Percentiles rank a stretch among this genome's conserved stretches.
Conservation (phyloP, 2,888 invertebrate species). For the Metacarcinus magister region DNA sequence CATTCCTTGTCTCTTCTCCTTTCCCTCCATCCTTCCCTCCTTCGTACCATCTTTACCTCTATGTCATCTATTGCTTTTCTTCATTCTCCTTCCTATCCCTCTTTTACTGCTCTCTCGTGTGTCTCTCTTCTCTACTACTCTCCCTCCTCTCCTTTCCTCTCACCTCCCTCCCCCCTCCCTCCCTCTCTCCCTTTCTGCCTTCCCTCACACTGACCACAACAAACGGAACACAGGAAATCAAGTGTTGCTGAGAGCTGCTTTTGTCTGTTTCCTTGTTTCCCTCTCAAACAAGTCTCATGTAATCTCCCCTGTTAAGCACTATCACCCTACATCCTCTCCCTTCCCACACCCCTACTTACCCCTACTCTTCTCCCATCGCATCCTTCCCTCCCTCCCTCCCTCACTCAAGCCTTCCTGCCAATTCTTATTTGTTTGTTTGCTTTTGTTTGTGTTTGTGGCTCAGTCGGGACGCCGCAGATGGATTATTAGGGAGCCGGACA, state of each 20-base stretch:
- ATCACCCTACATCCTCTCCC: not conserved
- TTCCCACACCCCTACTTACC: not conserved
- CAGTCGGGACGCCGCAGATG: not conserved
- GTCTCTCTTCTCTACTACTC: not conserved
- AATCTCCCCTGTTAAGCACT: slow-evolving; percentile 34
- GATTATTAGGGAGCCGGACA: not conserved
- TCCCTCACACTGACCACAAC: not conserved
- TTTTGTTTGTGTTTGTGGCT: slow-evolving; percentile 19
- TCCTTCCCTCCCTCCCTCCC: not conserved
- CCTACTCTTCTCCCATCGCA: not conserved
- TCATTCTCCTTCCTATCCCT: not conserved
- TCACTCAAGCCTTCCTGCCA: slow-evolving; percentile 8
- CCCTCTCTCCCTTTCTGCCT: not conserved
- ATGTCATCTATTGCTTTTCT: not conserved
- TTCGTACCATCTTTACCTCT: not conserved
- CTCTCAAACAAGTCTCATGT: slow-evolving; percentile 34
- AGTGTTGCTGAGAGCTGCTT: slow-evolving; percentile 12
- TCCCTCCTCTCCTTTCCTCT: not conserved
- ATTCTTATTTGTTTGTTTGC: slow-evolving; percentile 37
- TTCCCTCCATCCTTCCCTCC: not conserved
- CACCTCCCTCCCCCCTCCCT: not conserved
- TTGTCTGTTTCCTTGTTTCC: slow-evolving; percentile 34
- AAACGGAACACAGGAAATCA: slow-evolving; percentile 40
- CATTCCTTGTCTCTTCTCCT: not conserved
- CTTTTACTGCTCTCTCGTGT: not conserved